A percentile compares a stretch with the other conserved stretches of the same genome.
Conservation (phyloP, 2,888 invertebrate species). For the Agonopterix alstromeriana region DNA sequence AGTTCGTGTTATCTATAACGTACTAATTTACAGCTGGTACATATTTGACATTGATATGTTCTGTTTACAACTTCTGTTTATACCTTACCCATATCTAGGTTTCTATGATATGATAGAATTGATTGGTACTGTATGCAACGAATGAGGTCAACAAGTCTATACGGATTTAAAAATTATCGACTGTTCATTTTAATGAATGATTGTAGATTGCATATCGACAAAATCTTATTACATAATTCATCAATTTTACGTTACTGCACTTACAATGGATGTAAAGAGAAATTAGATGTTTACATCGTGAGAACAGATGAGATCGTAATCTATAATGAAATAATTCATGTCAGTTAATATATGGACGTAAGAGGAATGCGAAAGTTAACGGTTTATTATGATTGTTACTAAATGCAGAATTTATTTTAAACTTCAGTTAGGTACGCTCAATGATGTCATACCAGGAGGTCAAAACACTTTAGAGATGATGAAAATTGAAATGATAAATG, state of each 20-base stretch:
- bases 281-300: conserved; percentile 11
- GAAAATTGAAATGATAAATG: too few relatives aligned
- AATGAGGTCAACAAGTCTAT: too few relatives aligned
- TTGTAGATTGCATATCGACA: conserved; percentile 5
- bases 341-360: conserved; percentile 3
- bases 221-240: conserved; percentile 7
- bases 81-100: neutral
- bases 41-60: conserved; percentile 7
- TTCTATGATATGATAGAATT: neutral
- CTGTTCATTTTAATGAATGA: conserved; percentile 1
- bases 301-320: conserved; percentile 9
- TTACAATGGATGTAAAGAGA: conserved; percentile 8
- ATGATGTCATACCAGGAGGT: too few relatives aligned
- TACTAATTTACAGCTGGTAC: conserved; percentile 6
- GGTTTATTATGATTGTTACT: neutral
- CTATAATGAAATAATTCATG: conserved; percentile 10
- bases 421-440: too few relatives aligned
- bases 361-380: conserved; percentile 9
- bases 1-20: conserved; percentile 8
- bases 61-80: conserved; percentile 3
- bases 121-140: neutral
- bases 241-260: conserved; percentile 8
- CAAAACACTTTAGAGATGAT: too few relatives aligned
- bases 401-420: too few relatives aligned
- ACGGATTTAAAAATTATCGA: neutral